Conservation (phyloP, 2,113 vertebrate species). For the Machaerirhynchus nigripectus region DNA sequence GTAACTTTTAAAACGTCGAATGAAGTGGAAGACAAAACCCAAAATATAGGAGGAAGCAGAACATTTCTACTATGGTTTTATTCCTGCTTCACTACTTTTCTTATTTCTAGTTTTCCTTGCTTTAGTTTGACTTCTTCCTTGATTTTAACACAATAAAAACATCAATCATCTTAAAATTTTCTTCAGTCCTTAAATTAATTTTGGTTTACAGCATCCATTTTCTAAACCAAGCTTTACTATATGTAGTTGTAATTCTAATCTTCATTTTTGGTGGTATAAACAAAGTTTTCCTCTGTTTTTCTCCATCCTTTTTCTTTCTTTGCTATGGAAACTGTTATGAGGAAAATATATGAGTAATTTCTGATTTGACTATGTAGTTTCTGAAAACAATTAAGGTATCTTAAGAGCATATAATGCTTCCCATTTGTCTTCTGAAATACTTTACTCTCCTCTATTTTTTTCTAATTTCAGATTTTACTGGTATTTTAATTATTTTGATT, state of each 20-base stretch:
- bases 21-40: background rate
- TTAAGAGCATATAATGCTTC: background rate
- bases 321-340: background rate
- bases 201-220: background rate
- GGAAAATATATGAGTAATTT: background rate
- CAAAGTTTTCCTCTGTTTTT: background rate
- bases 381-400: background rate
- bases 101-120: background rate
- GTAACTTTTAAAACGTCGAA: background rate
- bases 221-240: background rate
- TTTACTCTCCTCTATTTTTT: background rate
- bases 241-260: background rate
- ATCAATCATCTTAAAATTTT: background rate
- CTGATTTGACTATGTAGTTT: background rate
- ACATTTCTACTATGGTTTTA: background rate
- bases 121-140: background rate
- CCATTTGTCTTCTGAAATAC: background rate
- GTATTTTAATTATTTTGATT: background rate
- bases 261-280: background rate
- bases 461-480: background rate
- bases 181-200: background rate
- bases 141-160: background rate
- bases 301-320: background rate
- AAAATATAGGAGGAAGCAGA: background rate
- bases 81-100: background rate